Evolutionary conservation across 2,888 invertebrate genomes (phyloP), one percentile per base, ranked within the genome.

Genomic region (Fragum fragum): DNA sequence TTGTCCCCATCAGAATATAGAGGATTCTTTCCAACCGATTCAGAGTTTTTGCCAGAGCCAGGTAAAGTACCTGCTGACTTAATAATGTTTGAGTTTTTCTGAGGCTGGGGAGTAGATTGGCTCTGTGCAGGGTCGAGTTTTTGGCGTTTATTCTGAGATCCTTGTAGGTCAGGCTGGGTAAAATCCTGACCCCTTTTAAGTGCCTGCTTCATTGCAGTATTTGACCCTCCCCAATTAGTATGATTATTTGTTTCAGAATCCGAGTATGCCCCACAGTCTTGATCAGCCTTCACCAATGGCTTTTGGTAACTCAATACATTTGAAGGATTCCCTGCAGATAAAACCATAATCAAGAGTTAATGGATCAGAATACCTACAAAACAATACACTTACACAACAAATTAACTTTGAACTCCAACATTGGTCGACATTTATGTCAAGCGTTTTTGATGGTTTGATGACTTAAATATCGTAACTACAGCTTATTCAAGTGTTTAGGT

Each of bases 201-300:
- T 16, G 18, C 16, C 21, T 26, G 26, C 42, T 66, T 66, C 23
- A 23, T 5, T 21, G 42, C 21, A 18, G 29, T n/a, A 42, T 6
- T 42, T 0, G 66, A 28, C 16, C 32, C 28, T 9, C 11, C 23
- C 66, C 66, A 66, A 0, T 42, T 23, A 7, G 23, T 23, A 23
- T 39, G 66, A 26, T n/a, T 66, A 42, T 66, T 66, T 7, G 42
- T 42, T 42, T 66, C 66, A 11, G 66, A 66, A 26, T 66, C 66
- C 1, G 66, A 66, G 36, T 42, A 42, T 23, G 66, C 66, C 23
- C 42, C 66, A 66, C 42, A 42, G 6, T 66, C 66, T 26, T 36
- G 39, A 21, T 66, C 66, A 14, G 66, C 32, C 2, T 66, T 66
- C 7, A 23, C 23, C 0, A 39, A 23, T 18, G 66, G 26, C 36